These are phyloP conservation scores for Theonella swinhoei DNA, from an alignment of 37 sponge, comb jelly and placozoan genomes.

Conservation along the genomic window DNA sequence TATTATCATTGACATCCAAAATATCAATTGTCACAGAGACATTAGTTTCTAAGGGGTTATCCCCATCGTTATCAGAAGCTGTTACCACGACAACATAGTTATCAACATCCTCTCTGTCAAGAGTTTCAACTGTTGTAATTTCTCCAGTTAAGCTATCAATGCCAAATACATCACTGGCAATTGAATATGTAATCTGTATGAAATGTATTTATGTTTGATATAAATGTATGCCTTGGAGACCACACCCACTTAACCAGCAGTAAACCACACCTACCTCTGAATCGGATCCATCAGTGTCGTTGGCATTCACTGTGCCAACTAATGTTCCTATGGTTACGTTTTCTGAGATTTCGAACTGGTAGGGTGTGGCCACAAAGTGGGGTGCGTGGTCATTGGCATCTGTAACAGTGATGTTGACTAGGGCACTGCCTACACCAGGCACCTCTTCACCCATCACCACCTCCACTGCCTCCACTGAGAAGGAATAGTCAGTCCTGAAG, in stretches of 20 bases:
- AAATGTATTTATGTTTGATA: not conserved
- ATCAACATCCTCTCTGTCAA: constrained; percentile 30
- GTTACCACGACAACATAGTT: not conserved
- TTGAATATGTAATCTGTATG: constrained; percentile 36
- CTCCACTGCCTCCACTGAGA: not conserved
- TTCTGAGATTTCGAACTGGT: constrained; percentile 38
- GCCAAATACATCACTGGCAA: constrained; percentile 4
- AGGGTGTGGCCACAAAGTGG: constrained; percentile 4
- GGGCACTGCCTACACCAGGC: not conserved
- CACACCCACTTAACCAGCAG: not conserved
- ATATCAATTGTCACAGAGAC: constrained; percentile 32
- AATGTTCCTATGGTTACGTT: constrained; percentile 9
- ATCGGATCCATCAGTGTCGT: constrained; percentile 56
- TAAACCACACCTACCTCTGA: constrained; percentile 20
- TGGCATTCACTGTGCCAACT: constrained; percentile 56
- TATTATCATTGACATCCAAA: constrained; percentile 61
- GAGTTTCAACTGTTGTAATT: not conserved
- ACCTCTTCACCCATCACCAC: constrained; percentile 2
- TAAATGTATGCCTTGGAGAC: too few relatives aligned
- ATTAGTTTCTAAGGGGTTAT: not conserved
- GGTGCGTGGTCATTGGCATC: constrained; percentile 69
- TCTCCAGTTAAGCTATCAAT: constrained; percentile 20
- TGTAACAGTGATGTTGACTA: constrained; percentile 25
- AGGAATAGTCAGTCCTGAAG: constrained; percentile 3
- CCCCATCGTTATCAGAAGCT: constrained; percentile 29